phyloP scores from a whole-genome alignment of 2,888 invertebrate species.

The Bursaphelenchus okinawaensis region DNA sequence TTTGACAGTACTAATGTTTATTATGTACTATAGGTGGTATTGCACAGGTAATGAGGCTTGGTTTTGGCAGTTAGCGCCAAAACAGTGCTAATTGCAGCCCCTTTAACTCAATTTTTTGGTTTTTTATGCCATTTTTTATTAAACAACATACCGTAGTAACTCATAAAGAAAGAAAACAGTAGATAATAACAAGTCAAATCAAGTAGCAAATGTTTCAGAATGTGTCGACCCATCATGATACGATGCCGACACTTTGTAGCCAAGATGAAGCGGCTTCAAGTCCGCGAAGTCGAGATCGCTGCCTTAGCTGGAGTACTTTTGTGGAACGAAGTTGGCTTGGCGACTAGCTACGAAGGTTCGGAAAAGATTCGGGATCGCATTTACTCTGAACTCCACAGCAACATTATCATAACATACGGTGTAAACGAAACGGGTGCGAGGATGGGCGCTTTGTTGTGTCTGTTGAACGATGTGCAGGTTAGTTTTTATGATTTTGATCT shows the following conservation, averaged over 20 bases:
- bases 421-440: constrained; percentile 27
- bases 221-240: constrained; percentile 10
- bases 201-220: constrained; percentile 15
- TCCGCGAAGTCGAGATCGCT: constrained; percentile 33
- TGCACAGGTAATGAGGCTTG: too few species aligned
- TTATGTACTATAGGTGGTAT: too few species aligned
- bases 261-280: constrained; percentile 22
- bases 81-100: too few species aligned
- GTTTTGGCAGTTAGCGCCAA: too few species aligned
- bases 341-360: constrained; percentile 19
- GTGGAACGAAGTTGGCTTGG: constrained; percentile 34
- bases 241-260: constrained; percentile 6
- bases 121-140: too few species aligned
- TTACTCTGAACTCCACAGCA: constrained; percentile 33
- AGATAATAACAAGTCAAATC: too few species aligned
- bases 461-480: constrained; percentile 33
- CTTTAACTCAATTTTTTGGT: too few species aligned
- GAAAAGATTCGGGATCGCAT: constrained; percentile 29
- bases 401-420: constrained; percentile 32
- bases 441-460: constrained; percentile 26
- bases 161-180: too few species aligned
- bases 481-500: too few species aligned
- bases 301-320: constrained; percentile 32
- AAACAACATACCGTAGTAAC: too few species aligned
- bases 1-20: too few species aligned